A percentile compares a stretch with the other conserved stretches of the same genome.
These are phyloP conservation scores for Apaloderma vittatum DNA, from an alignment of 2,113 vertebrate species.

Conservation along the genomic window DNA sequence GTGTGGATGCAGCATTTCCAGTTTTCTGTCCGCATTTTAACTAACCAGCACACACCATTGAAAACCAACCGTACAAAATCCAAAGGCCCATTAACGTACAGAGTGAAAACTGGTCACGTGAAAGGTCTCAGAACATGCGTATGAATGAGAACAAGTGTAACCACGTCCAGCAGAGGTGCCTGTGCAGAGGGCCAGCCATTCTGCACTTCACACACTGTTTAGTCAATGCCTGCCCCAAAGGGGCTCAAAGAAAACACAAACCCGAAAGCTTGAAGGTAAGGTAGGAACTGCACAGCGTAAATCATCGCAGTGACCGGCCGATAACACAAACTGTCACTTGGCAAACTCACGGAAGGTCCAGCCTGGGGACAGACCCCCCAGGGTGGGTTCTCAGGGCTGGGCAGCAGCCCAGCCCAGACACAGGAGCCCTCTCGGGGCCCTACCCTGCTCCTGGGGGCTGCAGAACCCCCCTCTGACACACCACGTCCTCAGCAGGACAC, in stretches of 20 bases:
- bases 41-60: not conserved
- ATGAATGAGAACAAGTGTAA: not conserved
- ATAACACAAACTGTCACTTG: too few relatives aligned
- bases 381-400: not conserved
- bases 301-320: accelerated
- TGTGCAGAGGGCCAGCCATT: not conserved
- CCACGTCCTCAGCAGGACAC: too few relatives aligned
- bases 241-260: not conserved
- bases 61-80: not conserved
- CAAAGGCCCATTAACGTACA: not conserved
- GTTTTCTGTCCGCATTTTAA: not conserved
- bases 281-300: accelerated
- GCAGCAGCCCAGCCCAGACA: too few relatives aligned
- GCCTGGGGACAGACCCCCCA: not conserved
- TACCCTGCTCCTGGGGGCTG: too few relatives aligned
- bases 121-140: not conserved
- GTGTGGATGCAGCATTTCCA: not conserved
- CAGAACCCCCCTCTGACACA: too few relatives aligned
- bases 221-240: accelerated
- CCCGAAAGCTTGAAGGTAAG: not conserved
- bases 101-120: not conserved
- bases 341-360: not conserved
- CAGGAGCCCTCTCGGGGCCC: accelerated
- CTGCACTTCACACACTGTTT: not conserved
- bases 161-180: not conserved